A percentile compares a stretch with the other conserved stretches of the same genome.
phyloP scores from a whole-genome alignment of 1,140 invertebrate genomes.

The Scaptomyza graminum region DNA sequence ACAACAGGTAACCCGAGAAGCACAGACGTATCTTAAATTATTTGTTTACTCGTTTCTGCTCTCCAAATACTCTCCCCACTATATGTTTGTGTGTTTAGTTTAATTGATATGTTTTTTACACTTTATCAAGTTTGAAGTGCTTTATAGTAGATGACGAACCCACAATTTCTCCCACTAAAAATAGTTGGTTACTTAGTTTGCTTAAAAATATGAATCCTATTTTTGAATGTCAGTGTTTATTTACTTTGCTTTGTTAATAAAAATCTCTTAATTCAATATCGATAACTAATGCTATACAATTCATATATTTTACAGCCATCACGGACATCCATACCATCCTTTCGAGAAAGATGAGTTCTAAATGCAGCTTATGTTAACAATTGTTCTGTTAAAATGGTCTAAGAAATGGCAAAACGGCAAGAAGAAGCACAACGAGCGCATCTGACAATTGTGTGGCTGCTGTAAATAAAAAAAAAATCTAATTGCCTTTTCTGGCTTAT shows the following conservation, averaged over 20 bases:
- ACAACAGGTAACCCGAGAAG: constrained; percentile 15
- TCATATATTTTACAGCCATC: constrained; percentile 46
- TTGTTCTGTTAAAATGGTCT: background rate
- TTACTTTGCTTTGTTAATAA: background rate
- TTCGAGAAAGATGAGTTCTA: constrained; percentile 72
- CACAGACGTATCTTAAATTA: constrained; percentile 38
- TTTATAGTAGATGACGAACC: background rate
- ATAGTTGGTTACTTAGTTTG: background rate
- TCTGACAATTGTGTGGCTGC: constrained; percentile 42
- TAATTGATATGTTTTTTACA: background rate
- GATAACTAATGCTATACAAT: too few relatives aligned
- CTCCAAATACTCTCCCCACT: background rate
- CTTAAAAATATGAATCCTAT: too few relatives aligned
- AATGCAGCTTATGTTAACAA: background rate
- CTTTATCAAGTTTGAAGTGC: background rate
- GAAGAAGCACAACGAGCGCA: constrained; percentile 60
- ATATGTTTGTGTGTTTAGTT: too few relatives aligned
- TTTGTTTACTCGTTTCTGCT: constrained; percentile 11
- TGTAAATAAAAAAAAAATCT: constrained; percentile 70
- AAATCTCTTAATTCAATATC: background rate
- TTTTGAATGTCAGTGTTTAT: too few relatives aligned
- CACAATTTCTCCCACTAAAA: background rate
- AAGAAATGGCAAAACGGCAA: constrained; percentile 19
- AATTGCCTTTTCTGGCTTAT: constrained; percentile 33
- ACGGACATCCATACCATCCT: constrained; percentile 66